Evolutionary conservation across 37 sponge, comb jelly and placozoan genomes (phyloP), one percentile per base, ranked within the genome.

Genomic region (Halichondria panicea): DNA sequence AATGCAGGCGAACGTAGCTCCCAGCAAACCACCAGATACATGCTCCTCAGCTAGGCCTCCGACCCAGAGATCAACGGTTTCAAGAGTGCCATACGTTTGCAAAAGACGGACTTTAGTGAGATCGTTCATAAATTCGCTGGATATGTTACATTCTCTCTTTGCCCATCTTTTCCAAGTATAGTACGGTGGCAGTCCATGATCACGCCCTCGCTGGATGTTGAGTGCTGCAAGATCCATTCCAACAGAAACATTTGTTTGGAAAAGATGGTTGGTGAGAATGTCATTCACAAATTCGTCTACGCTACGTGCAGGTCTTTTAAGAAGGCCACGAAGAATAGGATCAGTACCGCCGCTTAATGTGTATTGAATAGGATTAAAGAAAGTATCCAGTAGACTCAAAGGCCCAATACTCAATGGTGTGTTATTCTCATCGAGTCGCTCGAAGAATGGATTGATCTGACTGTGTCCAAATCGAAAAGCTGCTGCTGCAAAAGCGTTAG

Each of bases 1-100:
- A 43, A 96, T 87, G 53, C 97, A 96, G 31, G 97, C 84, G 72
- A 92, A 89, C 0, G 93, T 92, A 22, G 91, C 67, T 22, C 97
- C 97, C 11, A 96, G 69, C 0, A 92, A 61, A 40, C 84, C 62
- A n/a, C 84, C 91, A 28, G 82, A 73, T 0, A 93, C 38, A 57
- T 70, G 68, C 30, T 71, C 55, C 74, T 96, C 97, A 12, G 91
- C 83, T 35, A 93, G 44, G 19, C 91, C 93, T 28, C 91, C 91
- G 1, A 84, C 62, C 76, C 85, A 96, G 28, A 90, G 84, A 66
- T 96, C 97, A 39, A 87, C 75, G 21, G 43, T 76, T 25, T 81
- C 70, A n/a, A 80, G 64, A n/a, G 66, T 53, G 18, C 85, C 82
- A 61, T 85, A 93, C 21, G 81, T 36, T 41, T 71, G 55, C 30